phyloP scores from a whole-genome alignment of 2,797 vertebrate species.

The Molossus molossus region DNA sequence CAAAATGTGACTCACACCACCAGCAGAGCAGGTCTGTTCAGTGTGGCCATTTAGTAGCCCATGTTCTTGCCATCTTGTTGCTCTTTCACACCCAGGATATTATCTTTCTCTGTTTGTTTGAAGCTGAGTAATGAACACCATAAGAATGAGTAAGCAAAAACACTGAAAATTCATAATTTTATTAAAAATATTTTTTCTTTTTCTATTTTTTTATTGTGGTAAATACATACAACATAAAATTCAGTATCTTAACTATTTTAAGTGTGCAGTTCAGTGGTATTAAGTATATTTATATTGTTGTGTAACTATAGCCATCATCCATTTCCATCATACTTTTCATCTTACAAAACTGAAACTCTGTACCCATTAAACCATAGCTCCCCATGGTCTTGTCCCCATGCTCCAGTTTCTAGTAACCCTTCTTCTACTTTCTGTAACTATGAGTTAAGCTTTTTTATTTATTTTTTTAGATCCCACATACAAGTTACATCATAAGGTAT shows the following conservation, averaged over 20 bases:
- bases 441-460: neutral
- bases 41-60: neutral
- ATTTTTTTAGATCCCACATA: neutral
- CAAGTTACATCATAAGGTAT: neutral
- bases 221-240: neutral
- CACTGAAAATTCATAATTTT: neutral
- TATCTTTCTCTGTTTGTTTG: neutral
- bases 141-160: neutral
- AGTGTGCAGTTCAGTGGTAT: neutral
- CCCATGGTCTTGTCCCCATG: neutral
- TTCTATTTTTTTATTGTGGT: neutral
- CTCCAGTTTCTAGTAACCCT: neutral
- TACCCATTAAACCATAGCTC: neutral
- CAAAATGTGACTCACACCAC: neutral
- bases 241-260: neutral
- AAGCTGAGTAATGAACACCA: neutral
- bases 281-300: neutral
- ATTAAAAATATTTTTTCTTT: neutral
- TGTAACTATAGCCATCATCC: neutral
- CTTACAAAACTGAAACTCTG: neutral
- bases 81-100: neutral
- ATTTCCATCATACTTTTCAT: neutral
- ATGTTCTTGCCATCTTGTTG: neutral
- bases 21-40: neutral
- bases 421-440: neutral